Conservation (phyloP, 2,797 vertebrate genomes). For the Sibirionetta formosa region DNA sequence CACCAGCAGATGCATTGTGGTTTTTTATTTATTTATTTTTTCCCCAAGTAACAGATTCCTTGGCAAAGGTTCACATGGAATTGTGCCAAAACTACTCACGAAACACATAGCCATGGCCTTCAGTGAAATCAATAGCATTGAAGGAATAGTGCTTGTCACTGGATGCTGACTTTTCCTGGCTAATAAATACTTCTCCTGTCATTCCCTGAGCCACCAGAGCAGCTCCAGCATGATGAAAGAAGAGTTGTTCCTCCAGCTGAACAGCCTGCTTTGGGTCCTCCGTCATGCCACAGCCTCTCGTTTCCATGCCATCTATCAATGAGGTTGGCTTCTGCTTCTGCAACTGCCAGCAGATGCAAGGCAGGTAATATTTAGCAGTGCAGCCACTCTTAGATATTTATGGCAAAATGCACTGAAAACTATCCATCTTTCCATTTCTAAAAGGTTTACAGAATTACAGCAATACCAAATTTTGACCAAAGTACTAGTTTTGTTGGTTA, state of each 20-base stretch:
- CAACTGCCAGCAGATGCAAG: neutral
- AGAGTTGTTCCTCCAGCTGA: neutral
- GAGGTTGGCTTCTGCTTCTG: neutral
- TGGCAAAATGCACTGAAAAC: neutral
- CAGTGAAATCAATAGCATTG: neutral
- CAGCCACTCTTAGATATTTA: neutral
- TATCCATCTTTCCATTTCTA: neutral
- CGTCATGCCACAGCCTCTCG: neutral
- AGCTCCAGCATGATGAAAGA: neutral
- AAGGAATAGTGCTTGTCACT: constrained; percentile 13
- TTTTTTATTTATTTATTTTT: neutral
- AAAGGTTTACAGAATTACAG: neutral
- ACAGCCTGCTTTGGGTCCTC: neutral
- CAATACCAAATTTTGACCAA: neutral
- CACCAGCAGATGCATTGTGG: neutral
- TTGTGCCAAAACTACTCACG: constrained; percentile 1
- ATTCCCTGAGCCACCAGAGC: constrained; percentile 1
- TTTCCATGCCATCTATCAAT: neutral
- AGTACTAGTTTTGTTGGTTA: neutral
- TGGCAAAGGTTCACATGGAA: neutral
- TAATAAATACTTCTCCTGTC: neutral
- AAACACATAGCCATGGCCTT: neutral
- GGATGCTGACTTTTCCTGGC: constrained; percentile 31
- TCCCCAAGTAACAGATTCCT: neutral
- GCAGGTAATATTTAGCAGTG: neutral